A percentile compares a stretch with the other conserved stretches of the same genome.
phyloP scores from a whole-genome alignment of 2,113 vertebrate genomes.

The Cyphomyrus discorhynchus region DNA sequence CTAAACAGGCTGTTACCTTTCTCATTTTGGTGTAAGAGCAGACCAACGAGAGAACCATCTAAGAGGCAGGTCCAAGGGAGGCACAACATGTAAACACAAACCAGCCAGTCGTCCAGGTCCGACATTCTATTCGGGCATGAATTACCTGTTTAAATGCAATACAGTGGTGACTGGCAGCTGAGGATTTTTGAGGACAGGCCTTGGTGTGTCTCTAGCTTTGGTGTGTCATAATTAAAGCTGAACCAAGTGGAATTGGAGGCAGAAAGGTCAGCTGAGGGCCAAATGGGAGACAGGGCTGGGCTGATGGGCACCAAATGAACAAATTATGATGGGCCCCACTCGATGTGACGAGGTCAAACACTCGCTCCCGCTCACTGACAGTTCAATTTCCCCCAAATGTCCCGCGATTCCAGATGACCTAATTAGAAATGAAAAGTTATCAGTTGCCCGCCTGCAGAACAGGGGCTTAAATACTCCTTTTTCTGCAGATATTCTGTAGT shows the following conservation, averaged over 20 bases:
- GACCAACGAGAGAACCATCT: background rate
- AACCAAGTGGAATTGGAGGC: constrained; percentile 88
- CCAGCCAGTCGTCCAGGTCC: constrained; percentile 24
- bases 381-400: constrained; percentile 94
- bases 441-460: constrained; percentile 72
- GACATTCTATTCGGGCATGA: constrained; percentile 75
- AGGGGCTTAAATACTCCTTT: constrained; percentile 65
- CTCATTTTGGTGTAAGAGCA: background rate
- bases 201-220: constrained; percentile 85
- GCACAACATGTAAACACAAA: constrained; percentile 41
- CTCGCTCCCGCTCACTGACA: constrained; percentile 90
- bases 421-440: constrained; percentile 97
- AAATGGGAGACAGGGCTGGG: constrained; percentile 84
- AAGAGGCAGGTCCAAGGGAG: constrained; percentile 34
- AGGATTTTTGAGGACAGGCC: constrained; percentile 81
- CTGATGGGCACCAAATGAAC: constrained; percentile 95
- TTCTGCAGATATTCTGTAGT: constrained; percentile 74
- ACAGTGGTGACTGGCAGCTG: constrained; percentile 84
- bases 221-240: constrained; percentile 94
- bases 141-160: constrained; percentile 82
- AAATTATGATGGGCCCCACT: constrained; percentile 94
- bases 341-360: constrained; percentile 91
- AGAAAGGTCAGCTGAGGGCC: constrained; percentile 82
- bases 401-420: constrained; percentile 86
- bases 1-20: background rate